These are phyloP conservation scores for Apamea epomidion DNA, from an alignment of 2,888 invertebrate species.

Conservation along the genomic window DNA sequence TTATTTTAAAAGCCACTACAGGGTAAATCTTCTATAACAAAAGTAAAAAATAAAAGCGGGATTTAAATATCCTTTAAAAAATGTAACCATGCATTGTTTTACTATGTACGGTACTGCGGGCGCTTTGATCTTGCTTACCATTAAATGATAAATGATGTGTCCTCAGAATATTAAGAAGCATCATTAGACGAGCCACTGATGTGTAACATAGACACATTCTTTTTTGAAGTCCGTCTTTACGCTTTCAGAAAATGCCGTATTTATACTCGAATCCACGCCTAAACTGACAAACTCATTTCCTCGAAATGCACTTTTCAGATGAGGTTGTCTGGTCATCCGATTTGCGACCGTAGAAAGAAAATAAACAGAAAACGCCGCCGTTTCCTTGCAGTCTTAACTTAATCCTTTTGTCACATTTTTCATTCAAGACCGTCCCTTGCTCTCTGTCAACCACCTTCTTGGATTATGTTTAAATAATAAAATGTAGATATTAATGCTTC, in stretches of 20 bases:
- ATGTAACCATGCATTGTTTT: background rate
- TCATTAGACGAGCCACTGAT: background rate
- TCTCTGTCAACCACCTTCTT: background rate
- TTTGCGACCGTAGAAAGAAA: conserved; percentile 10
- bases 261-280: background rate
- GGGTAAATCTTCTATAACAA: background rate
- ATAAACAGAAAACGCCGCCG: conserved; percentile 1
- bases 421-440: background rate
- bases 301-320: conserved; percentile 16
- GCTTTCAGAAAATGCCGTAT: background rate
- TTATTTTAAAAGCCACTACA: background rate
- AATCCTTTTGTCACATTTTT: conserved; percentile 24
- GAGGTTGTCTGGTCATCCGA: conserved; percentile 19
- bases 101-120: background rate
- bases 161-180: background rate
- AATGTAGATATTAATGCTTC: conserved; percentile 3
- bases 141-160: no score
- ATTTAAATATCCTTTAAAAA: background rate
- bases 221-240: background rate
- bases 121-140: conserved; percentile 3
- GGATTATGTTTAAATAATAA: conserved; percentile 5
- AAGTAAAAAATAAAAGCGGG: background rate
- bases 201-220: no score
- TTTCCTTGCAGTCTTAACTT: background rate
- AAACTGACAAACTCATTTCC: conserved; percentile 6